Evolutionary conservation across 2,797 vertebrate species (phyloP), one percentile per base, ranked within the genome.

Genomic region (Tenualosa thibaudeaui): DNA sequence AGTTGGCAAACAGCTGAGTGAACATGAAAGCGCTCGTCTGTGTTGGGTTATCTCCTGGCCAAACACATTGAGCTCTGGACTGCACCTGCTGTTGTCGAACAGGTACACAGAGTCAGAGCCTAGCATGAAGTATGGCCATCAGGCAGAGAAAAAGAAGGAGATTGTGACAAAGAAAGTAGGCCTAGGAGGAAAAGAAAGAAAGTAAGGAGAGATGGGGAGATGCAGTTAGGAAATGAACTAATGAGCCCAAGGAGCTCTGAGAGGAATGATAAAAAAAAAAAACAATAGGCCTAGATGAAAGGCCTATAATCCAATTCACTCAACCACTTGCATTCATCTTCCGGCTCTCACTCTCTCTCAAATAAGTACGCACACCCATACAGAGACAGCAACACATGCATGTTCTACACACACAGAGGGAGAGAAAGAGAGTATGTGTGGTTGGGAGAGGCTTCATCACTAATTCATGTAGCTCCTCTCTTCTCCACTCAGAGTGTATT

Each of bases 401-500:
- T 49, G 53, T 46, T 62, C 17, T 12, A 71, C 65, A 71, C 26
- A 71, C 6, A 13, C 6, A 53, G 51, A 53, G 53, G 43, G 37
- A 75, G 13, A 53, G 51, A 13, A 8, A 53, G 51, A 10, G 51
- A 87, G 84, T 37, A 5, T 71, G 83, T 81, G 83, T 22, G 17
- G 84, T 83, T 82, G 78, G 81, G 86, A 84, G 83, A 84, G 82
- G 82, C 84, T 85, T 89, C 85, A 89, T 86, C 54, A 84, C 62
- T 89, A 86, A 90, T 89, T 90, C 86, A 89, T 85, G 82, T 81
- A 9, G 40, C 17, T 83, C 51, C 43, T 83, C 71, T 84, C 31
- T 7, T 84, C 56, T 68, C 37, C 37, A 8, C 71, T 19, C 5
- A 54, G 50, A 26, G 62, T 88, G 78, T 84, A 82, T 88, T 89